Evolutionary conservation across 2,797 vertebrate genomes (phyloP), one percentile per base, ranked within the genome.

Genomic region (Lithobates pipiens): DNA sequence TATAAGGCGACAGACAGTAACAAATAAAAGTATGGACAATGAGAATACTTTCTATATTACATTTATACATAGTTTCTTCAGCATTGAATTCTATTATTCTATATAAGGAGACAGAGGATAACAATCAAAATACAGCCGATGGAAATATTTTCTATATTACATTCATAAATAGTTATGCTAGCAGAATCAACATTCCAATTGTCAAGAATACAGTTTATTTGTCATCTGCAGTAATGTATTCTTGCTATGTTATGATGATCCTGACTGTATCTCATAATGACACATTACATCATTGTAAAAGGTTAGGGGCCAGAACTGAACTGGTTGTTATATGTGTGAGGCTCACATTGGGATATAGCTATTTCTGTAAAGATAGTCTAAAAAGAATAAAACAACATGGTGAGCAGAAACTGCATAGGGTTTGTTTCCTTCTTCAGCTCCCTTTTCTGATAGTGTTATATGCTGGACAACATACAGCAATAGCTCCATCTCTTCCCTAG

Each of bases 351-450:
- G 25, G 34, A 4, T n/a, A 25, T 73, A 16, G 23, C n/a, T 11
- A 81, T 32, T 39, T 34, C 34, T 61, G n/a, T 42, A 92, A 57
- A 87, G 90, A 88, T 88, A 89, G 27, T 13, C 18, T 70, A 10
- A 76, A 76, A 34, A 76, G 11, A n/a, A 65, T 71, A 32, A 68
- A 80, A 68, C 21, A 76, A n/a, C n/a, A 69, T 44, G 29, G 32
- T 42, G 44, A 44, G 29, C 29, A 21, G 27, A 80, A 39, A 36
- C 44, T 32, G 23, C 5, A 7, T 27, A 54, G 83, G 77, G 83
- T 54, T 80, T 65, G 77, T 78, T 85, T 85, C 84, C 78, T 80
- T 61, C 74, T 42, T 11, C 36, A 68, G 57, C 71, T 69, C 73
- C 34, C 54, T 72, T 46, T 71, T 72, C 67, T 86, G 85, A 82